Percentiles rank a stretch among this genome's conserved stretches.
These are phyloP conservation scores for Meganola albula DNA, from an alignment of 2,888 invertebrate genomes.

Conservation along the genomic window DNA sequence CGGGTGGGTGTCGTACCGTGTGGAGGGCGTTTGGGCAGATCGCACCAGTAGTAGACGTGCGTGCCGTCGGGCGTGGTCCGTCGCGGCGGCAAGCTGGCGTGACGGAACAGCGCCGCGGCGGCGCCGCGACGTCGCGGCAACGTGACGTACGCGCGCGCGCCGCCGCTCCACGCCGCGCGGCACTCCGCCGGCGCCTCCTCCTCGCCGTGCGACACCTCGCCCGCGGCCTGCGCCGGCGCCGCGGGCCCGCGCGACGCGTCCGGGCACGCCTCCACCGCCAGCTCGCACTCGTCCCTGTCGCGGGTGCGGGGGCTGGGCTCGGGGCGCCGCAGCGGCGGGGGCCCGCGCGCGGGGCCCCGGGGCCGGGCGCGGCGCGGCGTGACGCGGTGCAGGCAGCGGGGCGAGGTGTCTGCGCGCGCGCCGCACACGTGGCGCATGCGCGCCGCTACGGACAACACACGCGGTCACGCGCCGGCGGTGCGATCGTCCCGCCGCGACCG, in stretches of 20 bases:
- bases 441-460: slow-evolving; percentile 21
- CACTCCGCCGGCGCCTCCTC: slow-evolving; percentile 74
- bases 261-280: slow-evolving; percentile 18
- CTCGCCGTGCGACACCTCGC: slow-evolving; percentile 81
- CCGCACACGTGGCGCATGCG: slow-evolving; percentile 31
- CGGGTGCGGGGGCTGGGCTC: slow-evolving; percentile 61
- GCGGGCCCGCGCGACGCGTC: slow-evolving; percentile 63
- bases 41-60: slow-evolving; percentile 92
- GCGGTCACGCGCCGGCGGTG: slow-evolving; percentile 7
- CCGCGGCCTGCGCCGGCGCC: slow-evolving; percentile 38
- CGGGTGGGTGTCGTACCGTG: slow-evolving; percentile 61
- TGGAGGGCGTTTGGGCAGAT: slow-evolving; percentile 79
- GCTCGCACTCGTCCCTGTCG: slow-evolving; percentile 27
- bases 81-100: slow-evolving; percentile 80
- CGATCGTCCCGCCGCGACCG: neutral
- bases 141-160: slow-evolving; percentile 71
- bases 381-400: slow-evolving; percentile 69
- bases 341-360: slow-evolving; percentile 29
- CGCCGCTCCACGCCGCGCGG: slow-evolving; percentile 26
- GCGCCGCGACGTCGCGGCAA: slow-evolving; percentile 59
- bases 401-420: slow-evolving; percentile 37
- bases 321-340: slow-evolving; percentile 44
- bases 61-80: slow-evolving; percentile 90
- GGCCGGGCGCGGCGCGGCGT: slow-evolving; percentile 40
- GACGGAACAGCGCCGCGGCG: slow-evolving; percentile 46